These are phyloP conservation scores for Nibea coibor DNA, from an alignment of 2,113 vertebrate genomes.

Conservation along the genomic window DNA sequence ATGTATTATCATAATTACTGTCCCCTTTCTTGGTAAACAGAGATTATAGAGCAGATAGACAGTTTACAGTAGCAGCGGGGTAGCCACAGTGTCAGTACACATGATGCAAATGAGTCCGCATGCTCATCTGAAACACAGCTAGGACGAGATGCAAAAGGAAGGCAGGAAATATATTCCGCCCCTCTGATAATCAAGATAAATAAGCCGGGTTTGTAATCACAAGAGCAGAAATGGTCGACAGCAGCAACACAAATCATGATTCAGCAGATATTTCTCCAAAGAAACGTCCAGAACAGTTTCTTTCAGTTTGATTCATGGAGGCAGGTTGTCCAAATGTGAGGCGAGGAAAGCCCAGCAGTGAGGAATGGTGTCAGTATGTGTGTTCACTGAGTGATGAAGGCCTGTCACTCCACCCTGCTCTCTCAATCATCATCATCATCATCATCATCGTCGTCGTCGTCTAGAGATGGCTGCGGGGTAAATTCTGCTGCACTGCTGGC, in stretches of 20 bases:
- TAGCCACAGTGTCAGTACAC: not conserved
- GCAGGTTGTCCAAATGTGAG: not conserved
- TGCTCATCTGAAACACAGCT: not conserved
- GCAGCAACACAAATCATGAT: not conserved
- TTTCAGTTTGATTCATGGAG: constrained; percentile 4
- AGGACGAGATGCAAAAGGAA: not conserved
- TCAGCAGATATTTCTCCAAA: not conserved
- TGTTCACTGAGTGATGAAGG: constrained; percentile 51
- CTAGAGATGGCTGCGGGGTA: constrained; percentile 31
- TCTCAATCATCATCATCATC: constrained; percentile 24
- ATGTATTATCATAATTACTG: constrained; percentile 9
- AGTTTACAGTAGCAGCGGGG: constrained; percentile 16
- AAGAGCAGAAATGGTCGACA: not conserved
- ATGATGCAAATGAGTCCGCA: constrained; percentile 18
- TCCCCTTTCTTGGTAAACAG: constrained; percentile 12
- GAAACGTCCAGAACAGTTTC: not conserved
- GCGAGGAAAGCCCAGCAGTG: constrained; percentile 26
- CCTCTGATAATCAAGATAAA: not conserved
- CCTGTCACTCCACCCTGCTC: constrained; percentile 52
- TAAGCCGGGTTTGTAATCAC: not conserved
- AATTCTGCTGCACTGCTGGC: constrained; percentile 33
- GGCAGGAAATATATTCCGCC: not conserved
- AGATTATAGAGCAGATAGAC: constrained; percentile 10
- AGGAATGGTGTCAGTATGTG: constrained; percentile 34
- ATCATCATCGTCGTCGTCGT: too few species aligned